Evolutionary conservation across 2,888 invertebrate genomes (phyloP).

Genomic region (Lamellibrachia satsuma): DNA sequence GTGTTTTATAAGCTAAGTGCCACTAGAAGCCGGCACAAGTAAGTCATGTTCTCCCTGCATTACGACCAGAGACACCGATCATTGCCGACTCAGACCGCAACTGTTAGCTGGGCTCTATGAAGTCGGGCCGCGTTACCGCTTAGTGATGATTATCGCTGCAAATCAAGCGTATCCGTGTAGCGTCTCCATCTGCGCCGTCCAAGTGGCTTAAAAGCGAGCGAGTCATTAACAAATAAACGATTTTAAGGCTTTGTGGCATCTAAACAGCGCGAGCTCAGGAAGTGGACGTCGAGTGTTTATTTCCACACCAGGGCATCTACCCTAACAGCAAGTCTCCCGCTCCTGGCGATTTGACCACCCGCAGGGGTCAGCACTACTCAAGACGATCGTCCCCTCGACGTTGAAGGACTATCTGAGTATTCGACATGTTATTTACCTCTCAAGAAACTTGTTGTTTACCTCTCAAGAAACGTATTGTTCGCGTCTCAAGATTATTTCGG

Average conservation of each 20-base stretch:
- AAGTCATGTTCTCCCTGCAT: not conserved
- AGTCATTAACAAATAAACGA: not conserved
- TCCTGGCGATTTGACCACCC: not conserved
- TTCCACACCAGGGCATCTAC: not conserved
- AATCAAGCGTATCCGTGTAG: not conserved
- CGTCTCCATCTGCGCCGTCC: not conserved
- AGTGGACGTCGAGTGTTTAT: not conserved
- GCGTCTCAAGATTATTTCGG: too few relatives aligned
- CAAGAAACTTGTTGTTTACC: too few relatives aligned
- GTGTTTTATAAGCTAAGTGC: not conserved
- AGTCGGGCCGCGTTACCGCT: not conserved
- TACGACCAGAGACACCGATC: not conserved
- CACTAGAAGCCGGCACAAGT: not conserved
- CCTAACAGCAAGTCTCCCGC: not conserved
- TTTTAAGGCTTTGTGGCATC: not conserved
- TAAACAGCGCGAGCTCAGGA: not conserved
- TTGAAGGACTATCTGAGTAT: not conserved
- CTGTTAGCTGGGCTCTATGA: not conserved
- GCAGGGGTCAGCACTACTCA: not conserved
- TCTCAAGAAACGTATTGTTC: too few relatives aligned
- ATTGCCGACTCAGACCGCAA: not conserved
- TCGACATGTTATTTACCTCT: too few relatives aligned
- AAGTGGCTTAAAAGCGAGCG: not conserved
- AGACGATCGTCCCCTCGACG: not conserved
- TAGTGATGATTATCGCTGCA: constrained; percentile 1